phyloP scores from a whole-genome alignment of 2,888 invertebrate species.

The Azorinus chamasolen region DNA sequence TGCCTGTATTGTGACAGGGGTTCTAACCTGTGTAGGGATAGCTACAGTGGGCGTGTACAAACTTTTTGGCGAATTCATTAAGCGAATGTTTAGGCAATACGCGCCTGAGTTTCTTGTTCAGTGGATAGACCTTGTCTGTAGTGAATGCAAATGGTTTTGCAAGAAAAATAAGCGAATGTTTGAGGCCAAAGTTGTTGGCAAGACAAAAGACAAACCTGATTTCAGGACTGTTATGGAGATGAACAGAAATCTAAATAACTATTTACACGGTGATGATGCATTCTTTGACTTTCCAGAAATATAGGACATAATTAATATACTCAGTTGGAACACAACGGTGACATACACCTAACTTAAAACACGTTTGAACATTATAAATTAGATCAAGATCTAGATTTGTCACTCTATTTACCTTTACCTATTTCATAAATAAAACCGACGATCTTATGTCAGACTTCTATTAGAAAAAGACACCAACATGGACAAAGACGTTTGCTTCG shows the following conservation, averaged over 20 bases:
- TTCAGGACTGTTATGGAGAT: conserved; percentile 15
- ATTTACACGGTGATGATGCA: too few relatives aligned
- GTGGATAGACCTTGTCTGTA: conserved; percentile 43
- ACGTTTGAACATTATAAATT: too few relatives aligned
- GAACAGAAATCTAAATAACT: conserved; percentile 59
- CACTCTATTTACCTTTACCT: too few relatives aligned
- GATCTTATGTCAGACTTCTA: too few relatives aligned
- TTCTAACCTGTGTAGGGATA: conserved; percentile 14
- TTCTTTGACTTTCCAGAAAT: too few relatives aligned
- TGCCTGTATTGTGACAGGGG: conserved; percentile 27
- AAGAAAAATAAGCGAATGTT: conserved; percentile 44
- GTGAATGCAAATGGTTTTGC: conserved; percentile 50
- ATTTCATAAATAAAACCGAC: too few relatives aligned
- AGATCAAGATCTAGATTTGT: too few relatives aligned
- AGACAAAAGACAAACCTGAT: conserved; percentile 5
- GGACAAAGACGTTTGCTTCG: too few relatives aligned
- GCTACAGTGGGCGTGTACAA: conserved; percentile 39
- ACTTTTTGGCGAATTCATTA: conserved; percentile 46
- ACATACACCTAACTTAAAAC: too few relatives aligned
- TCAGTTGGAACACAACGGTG: too few relatives aligned
- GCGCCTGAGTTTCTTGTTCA: conserved; percentile 54
- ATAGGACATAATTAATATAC: too few relatives aligned
- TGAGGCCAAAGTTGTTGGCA: conserved; percentile 56
- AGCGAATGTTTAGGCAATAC: conserved; percentile 29
- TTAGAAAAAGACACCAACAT: too few relatives aligned